phyloP scores from a whole-genome alignment of 2,888 invertebrate species.

The Chrysotoxum bicinctum region DNA sequence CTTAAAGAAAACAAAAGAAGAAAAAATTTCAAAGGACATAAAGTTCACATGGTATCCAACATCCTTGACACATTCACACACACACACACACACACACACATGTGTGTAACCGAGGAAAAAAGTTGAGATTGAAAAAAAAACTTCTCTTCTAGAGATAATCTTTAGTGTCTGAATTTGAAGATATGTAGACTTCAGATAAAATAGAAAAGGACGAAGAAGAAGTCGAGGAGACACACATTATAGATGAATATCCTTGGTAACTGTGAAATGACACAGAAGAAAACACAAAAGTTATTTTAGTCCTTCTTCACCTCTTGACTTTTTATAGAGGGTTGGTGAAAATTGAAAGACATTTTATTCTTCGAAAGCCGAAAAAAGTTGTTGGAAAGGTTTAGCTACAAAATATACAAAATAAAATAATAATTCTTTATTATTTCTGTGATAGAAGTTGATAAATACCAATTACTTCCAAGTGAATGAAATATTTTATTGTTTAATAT shows the following conservation, averaged over 20 bases:
- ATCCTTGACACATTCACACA: constrained; percentile 33
- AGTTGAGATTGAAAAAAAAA: constrained; percentile 8
- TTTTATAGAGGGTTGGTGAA: constrained; percentile 2
- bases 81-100: constrained; percentile 2
- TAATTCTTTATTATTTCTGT: constrained; percentile 71
- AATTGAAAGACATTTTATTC: constrained; percentile 43
- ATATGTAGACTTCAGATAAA: constrained; percentile 51
- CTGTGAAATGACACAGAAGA: constrained; percentile 66
- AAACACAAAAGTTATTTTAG: constrained; percentile 63
- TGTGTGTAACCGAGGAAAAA: constrained; percentile 32
- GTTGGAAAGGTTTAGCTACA: no score
- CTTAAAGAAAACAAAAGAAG: neutral
- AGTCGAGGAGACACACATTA: constrained; percentile 10
- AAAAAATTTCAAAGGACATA: constrained; percentile 68
- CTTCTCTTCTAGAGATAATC: constrained; percentile 49
- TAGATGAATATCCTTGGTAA: constrained; percentile 41
- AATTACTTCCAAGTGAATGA: constrained; percentile 32
- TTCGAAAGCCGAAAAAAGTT: constrained; percentile 25
- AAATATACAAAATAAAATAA: no score
- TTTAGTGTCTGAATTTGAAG: constrained; percentile 54
- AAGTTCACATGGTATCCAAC: constrained; percentile 57
- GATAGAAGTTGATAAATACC: constrained; percentile 58
- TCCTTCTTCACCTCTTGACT: neutral
- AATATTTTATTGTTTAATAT: no score
- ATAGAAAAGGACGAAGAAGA: neutral